Evolutionary conservation across 2,797 vertebrate genomes (phyloP).

Genomic region (Micropoecilia bifurca): DNA sequence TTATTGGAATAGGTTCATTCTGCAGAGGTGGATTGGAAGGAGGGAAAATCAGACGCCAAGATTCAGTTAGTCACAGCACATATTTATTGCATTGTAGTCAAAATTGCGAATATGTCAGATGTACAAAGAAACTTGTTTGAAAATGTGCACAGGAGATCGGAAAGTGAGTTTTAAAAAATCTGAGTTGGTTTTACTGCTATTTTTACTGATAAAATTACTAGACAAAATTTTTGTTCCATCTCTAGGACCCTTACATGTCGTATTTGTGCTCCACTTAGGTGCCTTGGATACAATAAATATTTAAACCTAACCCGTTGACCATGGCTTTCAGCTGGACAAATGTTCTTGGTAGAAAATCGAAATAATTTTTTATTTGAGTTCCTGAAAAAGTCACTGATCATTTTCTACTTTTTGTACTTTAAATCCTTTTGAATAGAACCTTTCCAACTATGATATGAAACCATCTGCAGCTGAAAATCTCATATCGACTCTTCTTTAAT

Average conservation of each 20-base stretch:
- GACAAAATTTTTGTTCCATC: background rate
- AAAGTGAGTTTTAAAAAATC: background rate
- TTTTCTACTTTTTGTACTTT: background rate
- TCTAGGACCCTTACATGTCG: background rate
- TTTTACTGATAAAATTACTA: background rate
- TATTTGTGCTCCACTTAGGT: background rate
- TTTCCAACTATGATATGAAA: background rate
- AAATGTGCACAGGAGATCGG: background rate
- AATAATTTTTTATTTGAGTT: background rate
- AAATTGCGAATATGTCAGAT: slow-evolving; percentile 25
- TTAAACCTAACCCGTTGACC: background rate
- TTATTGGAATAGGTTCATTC: slow-evolving; percentile 54
- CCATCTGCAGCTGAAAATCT: background rate
- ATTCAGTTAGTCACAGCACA: slow-evolving; percentile 36
- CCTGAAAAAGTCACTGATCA: background rate
- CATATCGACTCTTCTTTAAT: background rate
- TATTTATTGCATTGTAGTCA: slow-evolving; percentile 34
- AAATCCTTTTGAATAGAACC: background rate
- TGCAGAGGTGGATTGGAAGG: slow-evolving; percentile 18
- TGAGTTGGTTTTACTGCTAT: background rate
- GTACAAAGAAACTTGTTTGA: background rate
- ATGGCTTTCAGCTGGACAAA: background rate
- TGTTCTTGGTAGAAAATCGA: background rate
- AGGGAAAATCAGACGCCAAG: slow-evolving; percentile 10
- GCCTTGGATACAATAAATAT: background rate